Evolutionary conservation across 1,140 invertebrate genomes (phyloP), one percentile per base, ranked within the genome.

Genomic region (Steinernema khuongi): DNA sequence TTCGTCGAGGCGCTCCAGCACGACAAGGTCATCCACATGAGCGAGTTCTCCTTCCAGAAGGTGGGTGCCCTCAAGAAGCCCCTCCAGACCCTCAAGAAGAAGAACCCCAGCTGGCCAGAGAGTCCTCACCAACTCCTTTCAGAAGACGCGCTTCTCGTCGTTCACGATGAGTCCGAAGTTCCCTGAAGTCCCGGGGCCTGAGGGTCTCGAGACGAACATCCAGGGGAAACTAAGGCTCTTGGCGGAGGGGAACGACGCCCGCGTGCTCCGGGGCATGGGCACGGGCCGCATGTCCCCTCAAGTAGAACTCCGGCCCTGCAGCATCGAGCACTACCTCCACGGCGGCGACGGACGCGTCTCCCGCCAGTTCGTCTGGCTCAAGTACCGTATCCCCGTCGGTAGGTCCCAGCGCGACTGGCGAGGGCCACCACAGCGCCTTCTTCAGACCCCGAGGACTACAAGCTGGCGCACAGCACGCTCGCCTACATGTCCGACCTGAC

Each of bases 321-420:
- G 71, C 50, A 69, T 77, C 43, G 33, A 77, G 31, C 41, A 71
- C 32, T 77, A 70, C 69, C 44, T 77, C 1, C 41, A 74, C 66
- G 75, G 75, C 31, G 71, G 41, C 29, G 67, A 68, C 14, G 75
- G 75, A 31, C 66, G 26, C 31, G 14, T 33, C 2, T 67, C 33
- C 7, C 74, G 74, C 26, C 75, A 77, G 43, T 74, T 36, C 26
- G 28, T 77, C 4, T 77, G 75, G 75, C 50, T 77, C 32, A 33
- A 68, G 33, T 77, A 77, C 50, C 73, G 74, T 26, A 74, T 67
- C 36, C 72, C 72, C 43, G 75, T 77, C 44, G 75, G 75, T 77
- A 19, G 68, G 75, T 50, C 22, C 66, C 11, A 29, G 41, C 1
- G 19, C 1, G 4, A 71, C 28, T 7, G 50, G 32, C n/a, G 71